Evolutionary conservation across 2,113 vertebrate genomes (phyloP).

Genomic region (Chionodraco myersi): DNA sequence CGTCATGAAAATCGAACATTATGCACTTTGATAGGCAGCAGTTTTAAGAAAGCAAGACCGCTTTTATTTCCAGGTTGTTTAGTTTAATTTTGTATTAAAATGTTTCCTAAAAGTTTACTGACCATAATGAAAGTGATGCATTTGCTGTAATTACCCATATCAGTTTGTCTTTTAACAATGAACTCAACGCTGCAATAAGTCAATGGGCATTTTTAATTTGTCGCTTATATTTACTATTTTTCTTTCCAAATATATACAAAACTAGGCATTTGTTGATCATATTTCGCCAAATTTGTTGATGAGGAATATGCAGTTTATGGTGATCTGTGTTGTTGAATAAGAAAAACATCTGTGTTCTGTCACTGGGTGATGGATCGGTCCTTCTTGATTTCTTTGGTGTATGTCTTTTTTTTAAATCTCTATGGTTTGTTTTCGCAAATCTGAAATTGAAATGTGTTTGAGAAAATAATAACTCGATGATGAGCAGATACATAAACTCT

Average conservation of each 20-base stretch:
- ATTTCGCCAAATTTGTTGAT: slow-evolving; percentile 69
- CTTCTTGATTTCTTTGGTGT: slow-evolving; percentile 45
- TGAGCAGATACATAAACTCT: slow-evolving; percentile 25
- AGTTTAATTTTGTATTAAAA: slow-evolving; percentile 46
- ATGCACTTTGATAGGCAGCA: slow-evolving; percentile 85
- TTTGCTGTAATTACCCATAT: slow-evolving; percentile 36
- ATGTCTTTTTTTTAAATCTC: slow-evolving; percentile 37
- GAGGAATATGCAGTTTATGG: slow-evolving; percentile 70
- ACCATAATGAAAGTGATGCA: slow-evolving; percentile 50
- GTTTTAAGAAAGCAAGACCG: slow-evolving; percentile 48
- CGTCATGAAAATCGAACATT: slow-evolving; percentile 71
- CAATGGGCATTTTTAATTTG: slow-evolving; percentile 21
- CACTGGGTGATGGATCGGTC: slow-evolving; percentile 65
- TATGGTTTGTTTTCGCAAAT: slow-evolving; percentile 42
- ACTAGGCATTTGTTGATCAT: slow-evolving; percentile 46
- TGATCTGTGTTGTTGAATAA: slow-evolving; percentile 56
- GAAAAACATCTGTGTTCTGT: slow-evolving; percentile 45
- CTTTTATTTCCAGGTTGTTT: slow-evolving; percentile 42
- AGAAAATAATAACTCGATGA: slow-evolving; percentile 24
- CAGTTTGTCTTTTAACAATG: slow-evolving; percentile 7
- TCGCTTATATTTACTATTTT: slow-evolving; percentile 20
- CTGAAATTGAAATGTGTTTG: slow-evolving; percentile 26
- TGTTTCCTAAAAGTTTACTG: slow-evolving; percentile 51
- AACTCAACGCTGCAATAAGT: slow-evolving; percentile 67
- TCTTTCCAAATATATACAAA: slow-evolving; percentile 15